Base-by-base conservation (phyloP, 2,888 invertebrate genomes). In the Acanthopleura granulata region DNA sequence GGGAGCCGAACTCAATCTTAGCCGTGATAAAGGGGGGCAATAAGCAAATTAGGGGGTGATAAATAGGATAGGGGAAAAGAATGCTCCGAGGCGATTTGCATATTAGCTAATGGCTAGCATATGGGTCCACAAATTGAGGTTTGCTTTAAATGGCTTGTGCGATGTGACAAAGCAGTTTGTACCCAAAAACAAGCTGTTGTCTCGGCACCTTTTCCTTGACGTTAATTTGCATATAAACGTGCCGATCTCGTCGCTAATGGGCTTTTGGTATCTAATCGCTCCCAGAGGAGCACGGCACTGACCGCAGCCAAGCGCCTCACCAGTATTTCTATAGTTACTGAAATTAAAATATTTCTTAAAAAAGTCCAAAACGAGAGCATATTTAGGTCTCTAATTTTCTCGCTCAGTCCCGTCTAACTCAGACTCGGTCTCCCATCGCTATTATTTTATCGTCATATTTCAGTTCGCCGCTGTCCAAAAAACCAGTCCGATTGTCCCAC, bases 151-250 rank as follows among this genome's bases (percentile, higher is more conserved):
- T 66, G 66, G 66, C 66, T 14, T 22, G 66, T 27, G 29, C 4
- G 6, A 66, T 27, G 66, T 66, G 66, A 27, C 25, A 66, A 66
- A 66, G 29, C 66, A 22, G 66, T 66, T 66, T 66, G 16, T 66
- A 66, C 66, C 66, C 66, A 66, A 27, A n/a, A 66, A 66, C 66
- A 66, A 66, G 66, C 66, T 66, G 66, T 66, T 66, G 66, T 27
- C 29, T 1, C 25, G 29, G 22, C 66, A 66, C 66, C 66, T 66
- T 66, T 66, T 66, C 25, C 66, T 22, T 27, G 66, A 1, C 66
- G 22, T 15, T 27, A 66, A 66, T 66, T 66, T 66, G 29, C 66
- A 66, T 66, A 66, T 66, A 66, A 66, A 66, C 66, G 66, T 66
- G 22, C 4, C 29, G 29, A 66, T 66, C 66, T 25, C 25, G 25